These are phyloP conservation scores for Bryconaethiops microstoma DNA, from an alignment of 2,797 vertebrate species.

Conservation along the genomic window DNA sequence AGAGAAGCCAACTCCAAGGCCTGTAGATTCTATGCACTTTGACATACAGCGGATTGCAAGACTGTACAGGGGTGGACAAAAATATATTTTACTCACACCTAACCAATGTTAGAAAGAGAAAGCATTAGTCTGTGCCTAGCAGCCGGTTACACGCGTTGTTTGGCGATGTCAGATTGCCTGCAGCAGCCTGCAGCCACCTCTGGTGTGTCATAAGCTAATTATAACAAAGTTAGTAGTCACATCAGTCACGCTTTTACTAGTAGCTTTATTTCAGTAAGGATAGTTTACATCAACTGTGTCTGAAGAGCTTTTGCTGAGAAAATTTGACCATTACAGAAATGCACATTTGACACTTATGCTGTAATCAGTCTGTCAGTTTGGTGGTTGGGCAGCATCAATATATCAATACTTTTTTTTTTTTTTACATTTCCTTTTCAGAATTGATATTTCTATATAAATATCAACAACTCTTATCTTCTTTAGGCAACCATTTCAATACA, in stretches of 20 bases:
- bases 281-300: conserved; percentile 4
- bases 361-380: neutral
- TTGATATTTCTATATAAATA: neutral
- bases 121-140: neutral
- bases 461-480: neutral
- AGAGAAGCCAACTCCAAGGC: neutral
- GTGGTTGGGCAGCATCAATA: neutral
- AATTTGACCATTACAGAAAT: conserved; percentile 43
- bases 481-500: neutral
- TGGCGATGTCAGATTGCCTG: neutral
- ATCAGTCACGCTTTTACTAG: neutral
- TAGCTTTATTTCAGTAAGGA: conserved; percentile 13
- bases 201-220: conserved; percentile 21
- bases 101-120: neutral
- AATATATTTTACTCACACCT: neutral
- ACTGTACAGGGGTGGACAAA: neutral
- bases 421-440: neutral
- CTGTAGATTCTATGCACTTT: neutral
- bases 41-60: neutral
- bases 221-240: conserved; percentile 10
- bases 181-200: neutral
- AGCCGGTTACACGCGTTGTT: neutral
- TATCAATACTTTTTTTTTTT: neutral
- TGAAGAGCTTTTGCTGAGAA: conserved; percentile 32
- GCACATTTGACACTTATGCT: conserved; percentile 33